These are phyloP conservation scores for Arbacia lixula DNA, from an alignment of 53 echinoderm and acorn worm genomes.

Conservation along the genomic window DNA sequence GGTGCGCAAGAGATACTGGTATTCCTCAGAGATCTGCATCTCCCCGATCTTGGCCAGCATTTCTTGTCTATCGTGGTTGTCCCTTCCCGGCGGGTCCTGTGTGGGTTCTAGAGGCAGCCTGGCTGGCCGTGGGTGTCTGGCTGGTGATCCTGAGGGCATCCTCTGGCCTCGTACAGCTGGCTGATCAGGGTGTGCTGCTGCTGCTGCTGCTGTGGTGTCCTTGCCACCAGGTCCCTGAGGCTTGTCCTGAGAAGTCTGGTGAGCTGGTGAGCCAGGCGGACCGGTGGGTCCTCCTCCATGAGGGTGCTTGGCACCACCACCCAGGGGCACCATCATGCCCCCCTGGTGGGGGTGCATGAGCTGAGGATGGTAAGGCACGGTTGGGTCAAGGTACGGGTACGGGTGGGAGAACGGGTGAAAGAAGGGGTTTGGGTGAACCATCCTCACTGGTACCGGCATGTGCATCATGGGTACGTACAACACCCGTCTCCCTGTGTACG, in stretches of 20 bases:
- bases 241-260: conserved; percentile 67
- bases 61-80: conserved; percentile 64
- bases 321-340: conserved; percentile 24
- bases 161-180: conserved; percentile 47
- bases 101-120: background rate
- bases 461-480: conserved; percentile 86
- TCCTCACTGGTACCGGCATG: conserved; percentile 76
- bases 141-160: conserved; percentile 8
- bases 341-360: conserved; percentile 42
- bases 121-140: conserved; percentile 1
- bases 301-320: conserved; percentile 12
- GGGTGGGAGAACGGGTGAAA: conserved; percentile 31
- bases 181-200: conserved; percentile 9
- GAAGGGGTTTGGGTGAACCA: conserved; percentile 62
- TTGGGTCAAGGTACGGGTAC: conserved; percentile 70
- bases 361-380: conserved; percentile 46
- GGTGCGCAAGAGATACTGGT: conserved; percentile 69
- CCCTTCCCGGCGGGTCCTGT: background rate
- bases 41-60: conserved; percentile 75
- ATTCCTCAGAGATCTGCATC: conserved; percentile 76
- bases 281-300: conserved; percentile 29
- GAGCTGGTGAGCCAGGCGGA: conserved; percentile 45
- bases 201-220: background rate
- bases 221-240: conserved; percentile 37
- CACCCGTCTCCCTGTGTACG: conserved; percentile 80